A percentile compares a stretch with the other conserved stretches of the same genome.
Conservation (phyloP, 2,113 vertebrate genomes). For the Dendrocopos noguchii region DNA sequence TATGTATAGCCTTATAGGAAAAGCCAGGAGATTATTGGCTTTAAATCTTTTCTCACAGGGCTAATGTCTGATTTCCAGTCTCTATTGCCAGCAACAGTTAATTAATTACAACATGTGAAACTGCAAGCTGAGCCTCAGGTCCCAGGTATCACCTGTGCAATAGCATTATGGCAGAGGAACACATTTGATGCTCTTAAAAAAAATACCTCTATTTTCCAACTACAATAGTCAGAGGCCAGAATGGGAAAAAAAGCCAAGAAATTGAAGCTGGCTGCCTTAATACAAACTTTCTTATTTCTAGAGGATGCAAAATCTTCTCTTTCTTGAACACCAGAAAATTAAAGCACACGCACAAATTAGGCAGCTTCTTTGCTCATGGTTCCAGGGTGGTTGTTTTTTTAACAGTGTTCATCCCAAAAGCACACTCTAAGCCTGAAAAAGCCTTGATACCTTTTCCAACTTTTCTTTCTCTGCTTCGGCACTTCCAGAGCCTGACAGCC, state of each 20-base stretch:
- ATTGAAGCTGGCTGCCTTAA: not conserved
- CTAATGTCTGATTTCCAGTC: slow-evolving; percentile 4
- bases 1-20: not conserved
- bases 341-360: not conserved
- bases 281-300: not conserved
- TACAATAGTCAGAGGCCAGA: not conserved
- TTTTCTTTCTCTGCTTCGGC: not conserved
- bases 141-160: not conserved
- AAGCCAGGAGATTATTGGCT: not conserved
- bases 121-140: not conserved
- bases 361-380: not conserved
- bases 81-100: not conserved
- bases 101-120: not conserved
- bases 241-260: not conserved
- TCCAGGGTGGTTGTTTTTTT: not conserved
- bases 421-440: not conserved
- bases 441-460: not conserved
- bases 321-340: not conserved
- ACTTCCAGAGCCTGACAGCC: rapidly evolving
- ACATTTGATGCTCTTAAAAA: not conserved
- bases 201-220: not conserved
- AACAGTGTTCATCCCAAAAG: not conserved
- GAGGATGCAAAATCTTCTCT: not conserved
- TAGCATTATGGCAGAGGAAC: not conserved
- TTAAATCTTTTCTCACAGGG: not conserved